Conservation (phyloP, 2,888 invertebrate species). For the Meteorus colon region DNA sequence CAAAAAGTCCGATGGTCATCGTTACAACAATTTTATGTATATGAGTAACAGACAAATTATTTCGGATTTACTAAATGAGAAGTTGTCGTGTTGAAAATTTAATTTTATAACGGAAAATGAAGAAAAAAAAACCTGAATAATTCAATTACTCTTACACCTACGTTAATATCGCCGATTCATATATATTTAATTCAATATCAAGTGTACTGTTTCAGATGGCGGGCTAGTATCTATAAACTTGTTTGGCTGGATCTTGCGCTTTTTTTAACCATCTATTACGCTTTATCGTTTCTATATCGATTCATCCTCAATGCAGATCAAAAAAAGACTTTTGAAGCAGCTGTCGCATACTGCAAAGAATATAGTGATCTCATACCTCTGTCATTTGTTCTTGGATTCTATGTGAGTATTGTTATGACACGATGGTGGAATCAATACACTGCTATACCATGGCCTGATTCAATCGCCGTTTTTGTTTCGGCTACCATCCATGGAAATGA, state of each 20-base stretch:
- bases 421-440: slow-evolving; percentile 85
- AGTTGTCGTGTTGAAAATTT: background rate
- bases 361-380: slow-evolving; percentile 92
- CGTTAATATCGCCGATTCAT: background rate
- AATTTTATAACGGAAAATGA: background rate
- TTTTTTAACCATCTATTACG: slow-evolving; percentile 86
- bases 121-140: background rate
- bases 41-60: background rate
- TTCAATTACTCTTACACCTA: too few relatives aligned
- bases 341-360: slow-evolving; percentile 89
- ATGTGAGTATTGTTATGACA: slow-evolving; percentile 93
- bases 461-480: slow-evolving; percentile 76
- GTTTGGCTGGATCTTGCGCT: slow-evolving; percentile 91
- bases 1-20: background rate
- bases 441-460: slow-evolving; percentile 78
- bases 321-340: slow-evolving; percentile 86
- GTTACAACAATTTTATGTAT: too few relatives aligned
- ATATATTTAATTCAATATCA: background rate
- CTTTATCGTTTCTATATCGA: slow-evolving; percentile 86
- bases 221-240: slow-evolving; percentile 94
- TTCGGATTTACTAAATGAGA: background rate
- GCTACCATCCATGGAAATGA: slow-evolving; percentile 77
- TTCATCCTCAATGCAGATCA: slow-evolving; percentile 80
- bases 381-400: slow-evolving; percentile 95
- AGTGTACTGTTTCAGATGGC: slow-evolving; percentile 83